Base-by-base conservation (phyloP, 2,888 invertebrate genomes). In the Acrobasis consociella region DNA sequence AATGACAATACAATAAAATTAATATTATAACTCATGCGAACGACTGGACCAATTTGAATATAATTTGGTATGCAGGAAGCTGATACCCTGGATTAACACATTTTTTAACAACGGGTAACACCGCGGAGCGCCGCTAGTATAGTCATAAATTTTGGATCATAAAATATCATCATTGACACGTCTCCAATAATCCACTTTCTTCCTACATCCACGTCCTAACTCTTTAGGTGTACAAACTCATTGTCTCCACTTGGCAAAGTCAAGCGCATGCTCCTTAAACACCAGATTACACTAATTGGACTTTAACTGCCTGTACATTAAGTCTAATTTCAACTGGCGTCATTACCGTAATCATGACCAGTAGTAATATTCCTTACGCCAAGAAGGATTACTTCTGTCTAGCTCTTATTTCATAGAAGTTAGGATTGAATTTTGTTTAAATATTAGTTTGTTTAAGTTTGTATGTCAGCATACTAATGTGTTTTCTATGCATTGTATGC, bases 181-280 rank as follows among this genome's bases (percentile, higher is more conserved):
- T 31, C 31, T 7, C 7, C 31, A 31, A 13, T 66, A 62, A 63
- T 70, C 63, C 59, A 59, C 31, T 5, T 52, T 17, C 56, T 76
- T 79, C 66, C 15, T 67, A 75, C 71, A 72, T 81, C 77, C 64
- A 67, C 60, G 70, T 58, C 63, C 68, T 68, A 74, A 75, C 73
- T 76, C 75, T 80, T 80, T 77, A 79, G 72, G 74, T 73, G 65
- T 71, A 75, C 74, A 70, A 66, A 69, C 76, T 76, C 73, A 80
- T 81, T 82, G 82, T 81, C 74, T 81, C 67, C 75, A 75, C 81
- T 82, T 82, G 80, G 80, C 79, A 76, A 74, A 75, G 73, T 73
- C 73, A 78, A 75, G 72, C 68, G 64, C 70, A 74, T 69, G 62
- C 62, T 67, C 68, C 66, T 16, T 66, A 58, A 72, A 67, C 49